phyloP scores from a whole-genome alignment of 2,888 invertebrate genomes.

The Bimastos eiseni region DNA sequence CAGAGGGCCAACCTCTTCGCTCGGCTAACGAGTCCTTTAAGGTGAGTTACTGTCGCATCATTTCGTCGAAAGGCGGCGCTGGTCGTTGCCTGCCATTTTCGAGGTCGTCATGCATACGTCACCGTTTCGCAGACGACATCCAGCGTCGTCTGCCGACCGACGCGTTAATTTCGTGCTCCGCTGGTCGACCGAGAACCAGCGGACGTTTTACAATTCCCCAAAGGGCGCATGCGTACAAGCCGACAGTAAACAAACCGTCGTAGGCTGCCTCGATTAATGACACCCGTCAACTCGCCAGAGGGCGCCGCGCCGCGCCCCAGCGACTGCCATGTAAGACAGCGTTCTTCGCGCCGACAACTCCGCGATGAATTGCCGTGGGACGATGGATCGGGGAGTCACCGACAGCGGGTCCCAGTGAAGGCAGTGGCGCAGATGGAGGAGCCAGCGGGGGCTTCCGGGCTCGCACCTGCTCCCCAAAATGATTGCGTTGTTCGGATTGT shows the following conservation, averaged over 20 bases:
- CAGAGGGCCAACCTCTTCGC: background rate
- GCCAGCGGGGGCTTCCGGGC: background rate
- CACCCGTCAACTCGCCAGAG: constrained; percentile 13
- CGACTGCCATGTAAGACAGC: constrained; percentile 13
- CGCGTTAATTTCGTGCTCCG: constrained; percentile 13
- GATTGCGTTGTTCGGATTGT: background rate
- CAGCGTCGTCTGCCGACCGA: constrained; percentile 13
- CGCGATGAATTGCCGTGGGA: background rate
- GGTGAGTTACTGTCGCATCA: constrained; percentile 13
- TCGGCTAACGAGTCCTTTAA: constrained; percentile 13
- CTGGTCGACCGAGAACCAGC: background rate
- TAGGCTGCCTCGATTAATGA: background rate
- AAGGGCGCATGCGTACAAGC: background rate
- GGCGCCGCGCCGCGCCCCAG: background rate
- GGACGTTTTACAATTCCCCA: constrained; percentile 13
- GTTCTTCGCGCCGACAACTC: constrained; percentile 7
- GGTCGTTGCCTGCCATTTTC: constrained; percentile 7
- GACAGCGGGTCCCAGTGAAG: background rate
- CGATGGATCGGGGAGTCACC: background rate
- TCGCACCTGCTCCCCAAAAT: background rate
- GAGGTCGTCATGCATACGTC: constrained; percentile 6
- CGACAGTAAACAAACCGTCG: constrained; percentile 9
- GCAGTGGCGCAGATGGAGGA: background rate
- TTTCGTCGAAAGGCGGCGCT: constrained; percentile 7
- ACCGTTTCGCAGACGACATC: constrained; percentile 13